Evolutionary conservation across 2,113 vertebrate genomes (phyloP), one percentile per base, ranked within the genome.

Genomic region (Psilopogon haemacephalus): DNA sequence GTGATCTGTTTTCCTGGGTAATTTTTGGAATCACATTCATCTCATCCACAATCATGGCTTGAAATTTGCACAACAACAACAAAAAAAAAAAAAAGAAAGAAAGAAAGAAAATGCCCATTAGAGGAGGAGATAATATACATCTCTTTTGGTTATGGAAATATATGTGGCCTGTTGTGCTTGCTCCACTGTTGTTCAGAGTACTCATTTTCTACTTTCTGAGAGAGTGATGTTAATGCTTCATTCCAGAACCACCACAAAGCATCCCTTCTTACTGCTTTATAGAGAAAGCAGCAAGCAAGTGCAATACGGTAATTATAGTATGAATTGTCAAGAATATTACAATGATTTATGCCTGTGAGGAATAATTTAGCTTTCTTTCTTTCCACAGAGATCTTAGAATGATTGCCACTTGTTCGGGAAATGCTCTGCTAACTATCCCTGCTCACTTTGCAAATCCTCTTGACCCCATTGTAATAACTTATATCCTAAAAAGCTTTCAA

Each of bases 321-420:
- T 70, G 50, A 92, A 90, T 90, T 83, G 38, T 79, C 46, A 80
- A 84, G 65, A 71, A 88, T 85, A 84, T 81, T 84, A 68, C 52
- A 58, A 62, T 77, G 62, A 83, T 59, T 91, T 92, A 90, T 90
- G 65, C 27, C 70, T 84, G 42, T 59, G 62, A 93, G 89, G 63
- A 91, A 74, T 42, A 94, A 88, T 93, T 81, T 44, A 82, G 33
- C 27, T 35, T 75, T 59, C n/a, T 35, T 75, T 59, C n/a, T 87
- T 94, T 80, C 58, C 52, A 58, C 40, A 76, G 75, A 93, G 35
- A 85, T 77, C 56, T 78, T 75, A 35, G 32, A 73, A 87, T 60
- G 59, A 91, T 64, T 89, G 54, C 81, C 32, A 76, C 65, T 93
- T 91, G 58, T 90, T 84, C 73, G 90, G 56, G 50, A 89, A 94